A percentile compares a stretch with the other conserved stretches of the same genome.
These are phyloP conservation scores for Drosophila melanocephala DNA, from an alignment of 2,888 invertebrate genomes.

Conservation along the genomic window DNA sequence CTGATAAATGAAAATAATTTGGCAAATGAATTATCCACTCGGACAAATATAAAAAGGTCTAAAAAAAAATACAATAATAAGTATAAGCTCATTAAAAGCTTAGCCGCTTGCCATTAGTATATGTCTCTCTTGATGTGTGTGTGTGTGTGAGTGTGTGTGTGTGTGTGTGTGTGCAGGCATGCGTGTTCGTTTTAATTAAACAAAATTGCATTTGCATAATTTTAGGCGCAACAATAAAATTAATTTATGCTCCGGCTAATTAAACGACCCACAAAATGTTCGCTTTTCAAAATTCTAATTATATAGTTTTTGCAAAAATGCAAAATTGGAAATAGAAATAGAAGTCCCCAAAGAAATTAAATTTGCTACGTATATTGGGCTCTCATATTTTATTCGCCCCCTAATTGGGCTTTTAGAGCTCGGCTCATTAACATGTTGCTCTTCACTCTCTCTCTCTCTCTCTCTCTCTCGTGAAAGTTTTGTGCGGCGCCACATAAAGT, in stretches of 20 bases:
- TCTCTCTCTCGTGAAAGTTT: constrained; percentile 15
- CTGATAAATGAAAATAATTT: constrained; percentile 11
- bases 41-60: constrained; percentile 25
- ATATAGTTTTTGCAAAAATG: constrained; percentile 29
- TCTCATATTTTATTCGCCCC: not conserved
- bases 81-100: constrained; percentile 80
- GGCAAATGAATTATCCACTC: constrained; percentile 36
- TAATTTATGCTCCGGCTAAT: constrained; percentile 74
- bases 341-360: constrained; percentile 10
- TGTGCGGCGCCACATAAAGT: constrained; percentile 16
- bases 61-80: constrained; percentile 50
- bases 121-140: not conserved
- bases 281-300: constrained; percentile 54
- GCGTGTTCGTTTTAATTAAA: constrained; percentile 75
- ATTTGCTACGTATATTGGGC: constrained; percentile 8
- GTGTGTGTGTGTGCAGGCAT: constrained; percentile 9
- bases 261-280: constrained; percentile 61
- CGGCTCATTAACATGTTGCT: constrained; percentile 30
- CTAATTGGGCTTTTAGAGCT: constrained; percentile 23
- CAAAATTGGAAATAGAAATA: constrained; percentile 1
- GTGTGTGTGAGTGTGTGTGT: not conserved
- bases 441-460: not conserved
- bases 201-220: constrained; percentile 78
- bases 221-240: constrained; percentile 63
- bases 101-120: constrained; percentile 41